Conservation (phyloP, 2,113 vertebrate genomes). For the Eolophus roseicapilla region DNA sequence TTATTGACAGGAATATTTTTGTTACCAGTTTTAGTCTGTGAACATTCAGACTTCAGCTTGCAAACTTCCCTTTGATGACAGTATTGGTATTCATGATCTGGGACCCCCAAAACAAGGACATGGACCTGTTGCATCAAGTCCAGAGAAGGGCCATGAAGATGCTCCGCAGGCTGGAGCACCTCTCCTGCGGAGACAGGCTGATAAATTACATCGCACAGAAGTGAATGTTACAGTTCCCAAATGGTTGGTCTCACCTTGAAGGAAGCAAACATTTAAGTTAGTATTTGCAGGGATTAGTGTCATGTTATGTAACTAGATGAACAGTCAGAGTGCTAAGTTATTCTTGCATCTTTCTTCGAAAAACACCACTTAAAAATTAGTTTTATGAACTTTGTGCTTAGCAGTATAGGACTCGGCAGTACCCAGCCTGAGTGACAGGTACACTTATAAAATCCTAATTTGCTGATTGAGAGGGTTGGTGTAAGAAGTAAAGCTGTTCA, state of each 20-base stretch:
- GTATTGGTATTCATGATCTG: rapidly evolving
- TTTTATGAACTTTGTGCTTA: not conserved
- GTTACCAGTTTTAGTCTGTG: rapidly evolving
- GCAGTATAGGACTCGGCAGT: rapidly evolving
- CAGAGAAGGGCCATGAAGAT: not conserved
- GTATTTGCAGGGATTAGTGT: not conserved
- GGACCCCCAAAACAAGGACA: not conserved
- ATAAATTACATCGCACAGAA: rapidly evolving
- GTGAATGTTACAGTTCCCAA: rapidly evolving
- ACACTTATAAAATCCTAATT: not conserved
- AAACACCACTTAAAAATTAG: not conserved
- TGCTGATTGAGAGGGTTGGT: not conserved
- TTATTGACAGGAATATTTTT: not conserved
- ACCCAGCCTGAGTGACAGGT: not conserved
- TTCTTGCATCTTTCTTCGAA: not conserved
- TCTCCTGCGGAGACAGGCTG: not conserved
- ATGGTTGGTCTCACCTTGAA: not conserved
- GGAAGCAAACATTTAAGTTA: too few relatives aligned
- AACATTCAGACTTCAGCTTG: not conserved
- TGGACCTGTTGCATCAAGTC: not conserved
- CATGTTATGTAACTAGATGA: rapidly evolving
- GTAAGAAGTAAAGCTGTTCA: not conserved
- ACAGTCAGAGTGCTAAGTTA: not conserved
- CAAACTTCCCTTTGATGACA: rapidly evolving
- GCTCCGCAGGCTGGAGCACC: not conserved